Evolutionary conservation across 1,140 invertebrate genomes (phyloP), one percentile per base, ranked within the genome.

Genomic region (Meloidogyne hapla): DNA sequence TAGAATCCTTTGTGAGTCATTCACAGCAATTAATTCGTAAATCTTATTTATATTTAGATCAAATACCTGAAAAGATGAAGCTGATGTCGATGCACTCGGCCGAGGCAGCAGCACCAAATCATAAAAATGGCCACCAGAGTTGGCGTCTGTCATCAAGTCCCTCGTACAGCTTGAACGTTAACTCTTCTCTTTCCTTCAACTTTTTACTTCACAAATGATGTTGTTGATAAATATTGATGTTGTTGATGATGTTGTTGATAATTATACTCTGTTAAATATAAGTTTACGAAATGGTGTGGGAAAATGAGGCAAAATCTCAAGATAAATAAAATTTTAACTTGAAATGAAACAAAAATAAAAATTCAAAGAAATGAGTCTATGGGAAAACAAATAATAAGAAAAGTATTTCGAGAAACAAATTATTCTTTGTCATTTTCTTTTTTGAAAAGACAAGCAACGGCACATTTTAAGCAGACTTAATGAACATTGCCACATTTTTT

Each of bases 31-130:
- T 15, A 25, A 33, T 76, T n/a, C 2, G 21, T 77, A 33, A 33
- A 33, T 33, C 5, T n/a, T n/a, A n/a, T n/a, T n/a, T 1, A 48
- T 18, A 77, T 25, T 21, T n/a, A 8, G 72, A 15, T 65, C 56
- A 23, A 45, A 70, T 21, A 83, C 82, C 82, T 83, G 68, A 80
- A 80, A 15, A 84, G 76, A 74, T 84, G 83, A 62, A 84, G 74
- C 69, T 84, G 83, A 80, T 84, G 83, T 25, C 83, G 70, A 62
- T 84, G 83, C 38, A 84, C 38, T 62, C 77, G 66, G 40, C 48
- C 48, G n/a, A 62, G 42, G 73, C 83, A 85, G 61, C 76, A 83
- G 67, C 77, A 81, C 68, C 56, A 82, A 38, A 82, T 79, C 78
- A 79, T 79, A 80, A 79, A 79, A 56, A 21, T 56, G n/a, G 48